A percentile compares a stretch with the other conserved stretches of the same genome.
These are phyloP conservation scores for Xenopus tropicalis DNA, from an alignment of 2,113 vertebrate species.

Conservation along the genomic window UCB_Xtro_10.0 CM004448.2:49320501-49321000, in stretches of 20 bases:
- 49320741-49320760: slow-evolving; percentile 15
- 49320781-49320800: slow-evolving; percentile 13
- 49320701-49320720: slow-evolving; percentile 1
- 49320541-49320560: neutral
- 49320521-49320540: no score
- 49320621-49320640: neutral
- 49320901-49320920: no score
- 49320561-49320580: neutral
- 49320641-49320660: slow-evolving; percentile 7
- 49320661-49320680: slow-evolving; percentile 25
- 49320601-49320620: neutral
- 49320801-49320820: slow-evolving; percentile 7
- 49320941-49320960: no score
- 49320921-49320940: no score
- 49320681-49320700: slow-evolving; percentile 6
- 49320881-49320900: neutral
- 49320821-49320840: slow-evolving; percentile 3
- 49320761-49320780: slow-evolving; percentile 10
- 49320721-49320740: slow-evolving; percentile 8
- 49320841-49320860: neutral
- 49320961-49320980: no score
- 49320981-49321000: no score
- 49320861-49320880: neutral
- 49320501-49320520: no score
- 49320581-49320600: slow-evolving; percentile 7